Conservation (phyloP, 1,140 invertebrate species). For the Pachyrhynchus sulphureomaculatus region DNA sequence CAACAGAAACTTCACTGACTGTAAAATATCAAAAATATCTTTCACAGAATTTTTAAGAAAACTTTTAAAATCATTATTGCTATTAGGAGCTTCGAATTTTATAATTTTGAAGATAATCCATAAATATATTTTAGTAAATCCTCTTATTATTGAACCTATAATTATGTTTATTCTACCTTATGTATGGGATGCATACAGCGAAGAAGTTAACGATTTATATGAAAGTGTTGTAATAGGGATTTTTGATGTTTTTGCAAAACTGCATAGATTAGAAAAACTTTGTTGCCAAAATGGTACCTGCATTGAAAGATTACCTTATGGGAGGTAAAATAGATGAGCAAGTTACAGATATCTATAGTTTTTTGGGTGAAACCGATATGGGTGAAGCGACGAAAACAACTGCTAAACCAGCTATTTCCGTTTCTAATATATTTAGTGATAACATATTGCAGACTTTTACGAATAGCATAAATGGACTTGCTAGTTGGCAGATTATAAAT, state of each 20-base stretch:
- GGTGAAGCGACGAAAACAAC: too few species aligned
- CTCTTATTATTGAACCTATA: conserved; percentile 38
- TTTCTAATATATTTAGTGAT: conserved; percentile 33
- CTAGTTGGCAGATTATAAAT: conserved; percentile 46
- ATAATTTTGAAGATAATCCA: conserved; percentile 37
- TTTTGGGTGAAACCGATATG: conserved; percentile 24
- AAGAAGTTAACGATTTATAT: conserved; percentile 26
- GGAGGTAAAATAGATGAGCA: neutral
- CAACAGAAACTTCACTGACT: conserved; percentile 24
- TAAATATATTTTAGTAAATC: conserved; percentile 37
- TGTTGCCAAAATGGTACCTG: conserved; percentile 41
- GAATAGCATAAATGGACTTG: conserved; percentile 35
- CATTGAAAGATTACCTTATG: conserved; percentile 29
- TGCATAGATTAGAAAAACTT: conserved; percentile 46
- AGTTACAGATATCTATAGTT: conserved; percentile 12
- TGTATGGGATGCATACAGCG: conserved; percentile 33
- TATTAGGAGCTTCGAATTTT: conserved; percentile 26
- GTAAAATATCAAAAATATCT: conserved; percentile 28
- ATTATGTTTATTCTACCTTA: conserved; percentile 34
- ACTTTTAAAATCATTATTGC: conserved; percentile 33
- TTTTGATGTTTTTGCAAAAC: conserved; percentile 44
- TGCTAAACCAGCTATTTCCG: neutral
- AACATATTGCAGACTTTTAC: conserved; percentile 40
- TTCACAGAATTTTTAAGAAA: conserved; percentile 39
- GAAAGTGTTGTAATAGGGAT: conserved; percentile 34